Base-by-base conservation (phyloP, 2,888 invertebrate genomes). In the Sycophila texana region DNA sequence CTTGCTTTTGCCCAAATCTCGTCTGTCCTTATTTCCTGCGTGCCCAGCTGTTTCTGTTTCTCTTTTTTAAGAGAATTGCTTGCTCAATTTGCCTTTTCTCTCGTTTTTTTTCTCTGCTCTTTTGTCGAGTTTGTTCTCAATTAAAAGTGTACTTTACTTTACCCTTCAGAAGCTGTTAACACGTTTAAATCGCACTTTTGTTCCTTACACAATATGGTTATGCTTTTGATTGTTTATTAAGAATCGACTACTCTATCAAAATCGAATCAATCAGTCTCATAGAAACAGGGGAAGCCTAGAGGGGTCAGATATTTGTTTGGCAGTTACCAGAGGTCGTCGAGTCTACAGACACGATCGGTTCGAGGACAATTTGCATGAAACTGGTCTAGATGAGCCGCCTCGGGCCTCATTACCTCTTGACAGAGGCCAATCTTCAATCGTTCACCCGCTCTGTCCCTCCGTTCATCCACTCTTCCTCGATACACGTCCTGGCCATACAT, bases 281-380 rank as follows among this genome's bases (percentile, higher is more conserved):
- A 10, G 39, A 39, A 39, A 10, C 39, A 39, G 39, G 39, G 39
- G 39, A 39, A 39, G 1, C 39, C 0, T 39, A 57, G 14, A 16
- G 22, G 13, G 22, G 30, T 61, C 30, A 51, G 55, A 65, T 71
- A 76, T 67, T 76, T 49, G 14, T 18, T 18, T 26, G 7, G 20
- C 30, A 71, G 57, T 65, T 26, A 18, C 5, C 10, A 3, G 39
- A 39, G 39, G 10, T 39, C 0, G 39, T 39, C 39, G 39, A 39
- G 39, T n/a, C 12, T 39, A 57, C 16, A 22, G 20, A 4, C 10
- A 61, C 53, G 57, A 18, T 57, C 4, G 74, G 60, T 26, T 10
- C 22, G 39, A 57, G 74, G 79, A 71, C 73, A 77, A 87, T 87
- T 87, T 87, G 86, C 88, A 87, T 87, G 84, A 86, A 85, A 87